phyloP scores from a whole-genome alignment of 2,797 vertebrate genomes.

The Esox lucius region DNA sequence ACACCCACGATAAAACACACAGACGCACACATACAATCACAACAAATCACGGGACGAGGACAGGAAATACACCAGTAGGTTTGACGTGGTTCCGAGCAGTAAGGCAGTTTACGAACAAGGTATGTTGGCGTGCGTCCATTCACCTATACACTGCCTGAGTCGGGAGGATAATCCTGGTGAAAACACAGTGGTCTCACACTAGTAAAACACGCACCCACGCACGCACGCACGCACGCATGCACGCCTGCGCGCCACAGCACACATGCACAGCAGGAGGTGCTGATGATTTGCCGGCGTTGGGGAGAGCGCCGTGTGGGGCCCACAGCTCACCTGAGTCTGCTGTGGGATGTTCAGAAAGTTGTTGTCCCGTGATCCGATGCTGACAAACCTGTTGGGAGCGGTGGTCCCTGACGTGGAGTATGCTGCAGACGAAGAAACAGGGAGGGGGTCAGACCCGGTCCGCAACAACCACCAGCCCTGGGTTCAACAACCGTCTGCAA shows the following conservation, averaged over 20 bases:
- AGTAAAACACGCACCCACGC: neutral
- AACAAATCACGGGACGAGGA: slow-evolving; percentile 33
- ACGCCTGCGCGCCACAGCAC: too few species aligned
- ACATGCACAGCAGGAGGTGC: slow-evolving; percentile 18
- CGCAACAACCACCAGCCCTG: neutral
- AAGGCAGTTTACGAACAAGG: slow-evolving; percentile 43
- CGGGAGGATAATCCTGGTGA: slow-evolving; percentile 46
- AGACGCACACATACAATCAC: slow-evolving; percentile 49
- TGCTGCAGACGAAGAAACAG: slow-evolving; percentile 57
- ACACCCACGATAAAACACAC: slow-evolving; percentile 16
- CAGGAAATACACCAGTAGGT: slow-evolving; percentile 55
- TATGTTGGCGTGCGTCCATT: slow-evolving; percentile 48
- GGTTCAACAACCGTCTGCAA: neutral
- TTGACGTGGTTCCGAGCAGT: slow-evolving; percentile 41
- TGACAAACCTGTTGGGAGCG: slow-evolving; percentile 89
- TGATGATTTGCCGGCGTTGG: neutral
- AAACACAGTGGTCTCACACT: slow-evolving; percentile 34
- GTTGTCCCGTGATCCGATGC: slow-evolving; percentile 88
- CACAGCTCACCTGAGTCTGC: slow-evolving; percentile 78
- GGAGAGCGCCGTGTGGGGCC: neutral
- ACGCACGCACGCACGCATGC: too few species aligned
- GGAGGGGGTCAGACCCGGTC: neutral
- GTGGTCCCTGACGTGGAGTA: slow-evolving; percentile 84
- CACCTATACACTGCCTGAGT: slow-evolving; percentile 44
- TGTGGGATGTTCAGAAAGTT: slow-evolving; percentile 88